Base-by-base conservation (phyloP, 1,140 invertebrate genomes). In the Macrosteles quadrilineatus region DNA sequence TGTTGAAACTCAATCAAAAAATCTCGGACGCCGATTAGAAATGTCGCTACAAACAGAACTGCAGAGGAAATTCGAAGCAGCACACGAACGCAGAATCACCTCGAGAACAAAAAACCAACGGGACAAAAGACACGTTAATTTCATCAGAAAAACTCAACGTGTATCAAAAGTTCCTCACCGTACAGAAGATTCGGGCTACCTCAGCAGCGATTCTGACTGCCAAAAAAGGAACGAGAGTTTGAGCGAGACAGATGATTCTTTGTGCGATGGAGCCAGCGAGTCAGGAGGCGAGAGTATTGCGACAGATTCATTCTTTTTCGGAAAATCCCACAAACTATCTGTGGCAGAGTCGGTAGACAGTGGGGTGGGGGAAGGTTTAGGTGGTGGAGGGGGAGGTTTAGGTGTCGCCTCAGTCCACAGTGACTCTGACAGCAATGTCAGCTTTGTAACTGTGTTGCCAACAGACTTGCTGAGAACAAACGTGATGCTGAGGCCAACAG, bases 251-350 rank as follows among this genome's bases (percentile, higher is more conserved):
- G 81, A 96, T 91, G 81, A 91, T 84, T 83, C 93, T 88, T 93
- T 95, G 92, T 73, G 92, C 90, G 78, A 87, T 86, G 90, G 89
- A 12, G 86, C 88, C 66, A 92, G 91, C 80, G 91, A 94, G 81
- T 93, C 91, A 47, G 91, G 91, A 1, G 91, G 89, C 4, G 91
- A 93, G 77, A 93, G 91, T 81, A 84, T 93, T 40, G 91, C 91
- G 68, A 93, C 91, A 0, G 90, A 93, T 81, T 96, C 93, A 45
- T 93, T 96, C 83, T 96, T 92, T 79, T 91, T 90, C 77, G 95
- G 87, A 70, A 92, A 86, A 76, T 86, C 86, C 74, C 90, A 85
- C 76, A 69, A 69, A 55, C 23, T 55, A 12, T 69, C 71, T 23
- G 2, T 69, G 29, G 53, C 70, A 14, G 31, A 59, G n/a, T 69